A percentile compares a stretch with the other conserved stretches of the same genome.
phyloP scores from a whole-genome alignment of 2,113 vertebrate species.

The Mustelus asterias region DNA sequence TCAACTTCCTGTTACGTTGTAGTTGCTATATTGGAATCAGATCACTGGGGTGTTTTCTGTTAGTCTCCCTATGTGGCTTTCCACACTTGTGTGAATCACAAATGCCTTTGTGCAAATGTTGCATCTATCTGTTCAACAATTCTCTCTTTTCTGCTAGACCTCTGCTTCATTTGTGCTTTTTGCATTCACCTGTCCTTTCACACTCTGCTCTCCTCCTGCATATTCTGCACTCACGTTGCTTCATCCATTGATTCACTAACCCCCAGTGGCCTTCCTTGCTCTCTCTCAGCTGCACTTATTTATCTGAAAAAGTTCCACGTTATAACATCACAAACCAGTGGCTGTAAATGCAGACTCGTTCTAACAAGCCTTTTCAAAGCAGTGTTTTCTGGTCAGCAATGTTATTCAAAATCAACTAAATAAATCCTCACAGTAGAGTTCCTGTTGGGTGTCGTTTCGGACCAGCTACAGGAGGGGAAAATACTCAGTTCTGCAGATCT shows the following conservation, averaged over 20 bases:
- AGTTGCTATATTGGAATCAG: neutral
- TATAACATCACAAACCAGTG: neutral
- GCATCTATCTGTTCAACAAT: neutral
- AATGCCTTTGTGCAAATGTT: neutral
- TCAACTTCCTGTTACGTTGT: neutral
- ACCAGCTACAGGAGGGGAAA: neutral
- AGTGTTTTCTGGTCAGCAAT: neutral
- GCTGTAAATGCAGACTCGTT: neutral
- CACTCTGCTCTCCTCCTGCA: neutral
- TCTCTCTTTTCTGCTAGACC: neutral
- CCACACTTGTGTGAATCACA: neutral
- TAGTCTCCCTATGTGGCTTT: neutral
- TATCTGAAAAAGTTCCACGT: neutral
- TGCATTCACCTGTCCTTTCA: neutral
- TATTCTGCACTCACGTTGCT: neutral
- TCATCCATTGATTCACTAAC: neutral
- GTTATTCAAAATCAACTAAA: neutral
- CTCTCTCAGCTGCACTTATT: neutral
- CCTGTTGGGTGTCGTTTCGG: neutral
- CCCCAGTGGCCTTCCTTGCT: neutral
- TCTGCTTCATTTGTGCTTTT: neutral
- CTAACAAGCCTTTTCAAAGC: neutral
- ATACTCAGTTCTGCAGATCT: neutral
- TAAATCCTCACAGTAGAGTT: neutral
- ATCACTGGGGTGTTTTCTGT: neutral